Base-by-base conservation (phyloP, 2,888 invertebrate species). In the Willowsia nigromaculata region DNA sequence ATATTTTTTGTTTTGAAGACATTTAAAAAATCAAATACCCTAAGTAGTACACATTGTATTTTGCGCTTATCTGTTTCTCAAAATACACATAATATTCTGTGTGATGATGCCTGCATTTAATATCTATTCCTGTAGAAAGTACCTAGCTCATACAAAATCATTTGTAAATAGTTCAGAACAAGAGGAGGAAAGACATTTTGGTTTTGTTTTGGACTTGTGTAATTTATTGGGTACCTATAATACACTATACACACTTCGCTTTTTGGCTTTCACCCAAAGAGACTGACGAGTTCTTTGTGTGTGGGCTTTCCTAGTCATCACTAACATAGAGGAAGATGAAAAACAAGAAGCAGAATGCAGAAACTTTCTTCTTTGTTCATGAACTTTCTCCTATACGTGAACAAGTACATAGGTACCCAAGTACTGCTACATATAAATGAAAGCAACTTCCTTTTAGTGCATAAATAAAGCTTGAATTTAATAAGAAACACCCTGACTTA, bases 181-280 rank as follows among this genome's bases (percentile, higher is more conserved):
- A 27, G 25, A 25, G 25, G 25, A 25, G 56, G 13, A 25, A 25
- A 22, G 15, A 18, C 3, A 56, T 25, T n/a, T 18, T 18, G 22
- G 37, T 68, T 68, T 68, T n/a, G n/a, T n/a, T n/a, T n/a, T n/a
- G n/a, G n/a, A n/a, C n/a, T n/a, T n/a, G n/a, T n/a, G n/a, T n/a
- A n/a, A n/a, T n/a, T n/a, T n/a, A n/a, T n/a, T n/a, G n/a, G n/a
- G n/a, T n/a, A n/a, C n/a, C n/a, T n/a, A n/a, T 9, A 1, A n/a
- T n/a, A 50, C 18, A 47, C 13, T 33, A 47, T 43, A 43, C 27
- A 27, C 47, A 15, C 47, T 47, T 30, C 9, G 13, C 15, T 18
- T 43, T 25, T 47, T 43, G 74, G 47, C 47, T 43, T 74, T 74
- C 74, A 27, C 47, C 74, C 74, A 74, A 74, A 43, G 27, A 22